phyloP scores from a whole-genome alignment of 2,888 invertebrate genomes.

The Apodemia zela region DNA sequence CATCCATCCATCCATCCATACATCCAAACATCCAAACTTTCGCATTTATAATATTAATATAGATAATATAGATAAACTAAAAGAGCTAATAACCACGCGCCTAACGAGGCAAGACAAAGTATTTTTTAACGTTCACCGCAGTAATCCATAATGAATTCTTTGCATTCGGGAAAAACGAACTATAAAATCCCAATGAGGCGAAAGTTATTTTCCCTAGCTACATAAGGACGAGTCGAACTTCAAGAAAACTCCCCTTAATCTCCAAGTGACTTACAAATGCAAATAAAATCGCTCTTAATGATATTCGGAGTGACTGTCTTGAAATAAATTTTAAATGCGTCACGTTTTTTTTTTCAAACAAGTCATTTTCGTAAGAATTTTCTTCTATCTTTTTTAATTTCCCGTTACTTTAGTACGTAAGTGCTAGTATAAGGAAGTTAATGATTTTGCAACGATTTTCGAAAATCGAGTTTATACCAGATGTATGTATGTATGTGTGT shows the following conservation, averaged over 20 bases:
- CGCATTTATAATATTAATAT: no score
- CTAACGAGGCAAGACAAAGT: not conserved
- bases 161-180: conserved; percentile 42
- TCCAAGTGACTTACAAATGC: conserved; percentile 30
- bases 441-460: no score
- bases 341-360: not conserved
- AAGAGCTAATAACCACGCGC: not conserved
- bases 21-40: no score
- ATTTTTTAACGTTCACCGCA: not conserved
- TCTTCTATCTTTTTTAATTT: no score
- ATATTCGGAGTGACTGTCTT: conserved; percentile 20
- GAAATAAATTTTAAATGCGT: conserved; percentile 4
- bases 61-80: no score
- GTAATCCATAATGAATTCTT: not conserved
- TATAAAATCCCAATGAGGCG: conserved; percentile 67
- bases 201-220: conserved; percentile 53
- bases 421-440: no score
- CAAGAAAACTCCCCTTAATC: conserved; percentile 28
- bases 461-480: no score
- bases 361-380: not conserved
- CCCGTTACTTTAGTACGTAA: no score
- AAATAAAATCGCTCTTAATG: conserved; percentile 28
- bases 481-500: no score
- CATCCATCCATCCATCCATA: no score
- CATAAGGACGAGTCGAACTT: conserved; percentile 36